Evolutionary conservation across 2,888 invertebrate genomes (phyloP).

Genomic region (Nematopogon swammerdamellus): DNA sequence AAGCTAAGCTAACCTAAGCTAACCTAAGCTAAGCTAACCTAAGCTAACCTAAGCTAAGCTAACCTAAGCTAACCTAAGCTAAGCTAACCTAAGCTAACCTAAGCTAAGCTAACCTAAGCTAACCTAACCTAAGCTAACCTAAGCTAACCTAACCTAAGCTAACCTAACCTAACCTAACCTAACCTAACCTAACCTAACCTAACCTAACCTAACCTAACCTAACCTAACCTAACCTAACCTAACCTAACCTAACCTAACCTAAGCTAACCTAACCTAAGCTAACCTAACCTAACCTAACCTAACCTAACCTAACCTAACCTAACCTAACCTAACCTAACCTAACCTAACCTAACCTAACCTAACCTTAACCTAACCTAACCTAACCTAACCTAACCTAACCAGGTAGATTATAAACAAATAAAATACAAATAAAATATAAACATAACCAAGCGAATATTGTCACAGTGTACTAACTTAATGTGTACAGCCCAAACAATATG

Average conservation of each 20-base stretch:
- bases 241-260: constrained; percentile 6
- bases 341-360: too few relatives aligned
- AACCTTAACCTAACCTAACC: constrained; percentile 5
- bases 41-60: neutral
- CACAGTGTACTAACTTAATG: too few relatives aligned
- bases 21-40: constrained; percentile 1
- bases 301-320: constrained; percentile 4
- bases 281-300: constrained; percentile 6
- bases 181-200: constrained; percentile 1
- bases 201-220: constrained; percentile 1
- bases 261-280: constrained; percentile 7
- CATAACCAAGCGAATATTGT: too few relatives aligned
- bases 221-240: constrained; percentile 1
- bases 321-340: constrained; percentile 6
- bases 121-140: constrained; percentile 1
- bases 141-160: constrained; percentile 1
- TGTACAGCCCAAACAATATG: too few relatives aligned
- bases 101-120: neutral
- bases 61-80: constrained; percentile 1
- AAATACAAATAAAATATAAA: too few relatives aligned
- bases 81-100: constrained; percentile 1
- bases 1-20: neutral
- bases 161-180: constrained; percentile 1
- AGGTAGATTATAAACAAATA: too few relatives aligned
- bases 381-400: constrained; percentile 7